Percentiles rank a stretch among this genome's conserved stretches.
Conservation (phyloP, 2,888 invertebrate species). For the Iphiclides podalirius region DNA sequence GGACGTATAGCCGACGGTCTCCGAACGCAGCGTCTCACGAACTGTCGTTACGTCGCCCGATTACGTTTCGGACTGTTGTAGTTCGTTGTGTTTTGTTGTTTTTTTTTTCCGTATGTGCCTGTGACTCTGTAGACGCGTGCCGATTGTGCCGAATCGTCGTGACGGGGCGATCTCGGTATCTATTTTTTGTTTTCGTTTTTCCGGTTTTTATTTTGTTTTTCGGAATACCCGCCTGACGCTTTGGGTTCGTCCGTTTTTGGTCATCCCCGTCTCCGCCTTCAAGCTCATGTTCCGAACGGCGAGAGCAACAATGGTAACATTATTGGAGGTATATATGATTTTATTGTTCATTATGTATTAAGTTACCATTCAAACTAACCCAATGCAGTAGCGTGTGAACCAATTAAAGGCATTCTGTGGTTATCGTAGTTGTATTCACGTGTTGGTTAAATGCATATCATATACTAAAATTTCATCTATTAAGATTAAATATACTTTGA, state of each 20-base stretch:
- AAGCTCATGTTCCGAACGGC: constrained; percentile 66
- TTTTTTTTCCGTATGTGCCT: constrained; percentile 37
- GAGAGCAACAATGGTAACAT: constrained; percentile 74
- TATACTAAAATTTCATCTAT: too few species aligned
- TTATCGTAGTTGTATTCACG: too few species aligned
- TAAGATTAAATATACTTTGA: too few species aligned
- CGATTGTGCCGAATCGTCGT: constrained; percentile 68
- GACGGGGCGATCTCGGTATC: constrained; percentile 59
- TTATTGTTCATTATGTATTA: constrained; percentile 22
- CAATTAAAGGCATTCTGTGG: too few species aligned
- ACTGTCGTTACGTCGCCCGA: constrained; percentile 39
- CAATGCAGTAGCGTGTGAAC: too few species aligned
- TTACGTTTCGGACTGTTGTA: constrained; percentile 46
- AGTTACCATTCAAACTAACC: too few species aligned
- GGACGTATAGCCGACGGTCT: constrained; percentile 58
- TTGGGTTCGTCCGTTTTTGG: constrained; percentile 33
- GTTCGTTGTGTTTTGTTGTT: constrained; percentile 38
- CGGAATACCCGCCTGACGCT: constrained; percentile 10
- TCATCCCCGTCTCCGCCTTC: constrained; percentile 34
- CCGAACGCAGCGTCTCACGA: constrained; percentile 58
- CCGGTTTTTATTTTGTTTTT: constrained; percentile 46
- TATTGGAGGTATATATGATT: constrained; percentile 56
- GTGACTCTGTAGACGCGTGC: constrained; percentile 46
- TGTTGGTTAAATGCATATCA: too few species aligned
- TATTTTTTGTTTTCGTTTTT: constrained; percentile 45